Percentiles rank a stretch among this genome's conserved stretches.
Conservation (phyloP, 2,113 vertebrate genomes). For the Triplophysa tibetana region DNA sequence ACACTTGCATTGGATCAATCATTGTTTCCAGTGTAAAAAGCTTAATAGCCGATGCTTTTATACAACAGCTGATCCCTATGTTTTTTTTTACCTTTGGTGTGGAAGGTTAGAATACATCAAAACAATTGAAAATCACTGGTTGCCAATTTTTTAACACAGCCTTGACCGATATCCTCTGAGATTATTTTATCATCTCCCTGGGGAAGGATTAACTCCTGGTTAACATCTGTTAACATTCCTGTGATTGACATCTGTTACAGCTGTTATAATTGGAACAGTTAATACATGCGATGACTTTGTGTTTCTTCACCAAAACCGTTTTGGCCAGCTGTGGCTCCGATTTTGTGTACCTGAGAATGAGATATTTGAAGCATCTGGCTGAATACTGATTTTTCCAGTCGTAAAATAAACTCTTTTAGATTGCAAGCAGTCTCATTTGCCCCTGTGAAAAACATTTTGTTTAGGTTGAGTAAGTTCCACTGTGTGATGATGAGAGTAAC, state of each 20-base stretch:
- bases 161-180: background rate
- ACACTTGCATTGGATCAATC: no score
- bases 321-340: background rate
- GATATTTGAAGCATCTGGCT: background rate
- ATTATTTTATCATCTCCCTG: background rate
- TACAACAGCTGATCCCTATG: no score
- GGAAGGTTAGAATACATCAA: no score
- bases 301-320: background rate
- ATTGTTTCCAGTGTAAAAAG: no score
- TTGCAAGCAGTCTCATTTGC: background rate
- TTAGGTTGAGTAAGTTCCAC: background rate
- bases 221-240: background rate
- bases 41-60: no score
- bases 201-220: background rate
- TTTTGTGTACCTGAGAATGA: background rate
- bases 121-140: no score
- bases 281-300: background rate
- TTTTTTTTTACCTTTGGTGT: no score
- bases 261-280: background rate
- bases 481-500: constrained; percentile 27
- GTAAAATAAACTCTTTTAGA: background rate
- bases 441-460: background rate
- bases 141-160: no score
- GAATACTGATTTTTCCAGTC: background rate
- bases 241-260: constrained; percentile 25